Evolutionary conservation across 1,140 invertebrate species (phyloP).

Genomic region (Telenomus remus): DNA sequence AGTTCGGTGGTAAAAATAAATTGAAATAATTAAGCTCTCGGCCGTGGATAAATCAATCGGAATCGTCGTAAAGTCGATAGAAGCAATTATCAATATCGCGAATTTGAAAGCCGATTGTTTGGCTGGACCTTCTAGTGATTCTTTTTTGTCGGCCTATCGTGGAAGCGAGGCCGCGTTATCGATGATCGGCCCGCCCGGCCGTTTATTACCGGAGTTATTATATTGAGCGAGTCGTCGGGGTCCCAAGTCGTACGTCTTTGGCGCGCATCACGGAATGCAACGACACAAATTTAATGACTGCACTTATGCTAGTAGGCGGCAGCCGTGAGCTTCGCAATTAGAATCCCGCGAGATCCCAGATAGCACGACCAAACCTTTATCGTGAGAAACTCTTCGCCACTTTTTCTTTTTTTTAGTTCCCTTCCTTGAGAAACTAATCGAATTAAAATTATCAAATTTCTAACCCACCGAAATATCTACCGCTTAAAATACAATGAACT

Average conservation of each 20-base stretch:
- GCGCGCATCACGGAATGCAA: conserved; percentile 54
- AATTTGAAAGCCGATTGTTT: conserved; percentile 13
- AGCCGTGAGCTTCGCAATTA: conserved; percentile 62
- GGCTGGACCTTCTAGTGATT: not conserved
- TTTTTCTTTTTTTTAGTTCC: conserved; percentile 57
- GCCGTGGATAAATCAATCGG: conserved; percentile 17
- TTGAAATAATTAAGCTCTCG: conserved; percentile 34
- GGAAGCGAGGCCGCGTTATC: conserved; percentile 37
- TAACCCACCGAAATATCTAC: no score
- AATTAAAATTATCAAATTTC: no score
- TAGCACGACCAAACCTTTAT: conserved; percentile 55
- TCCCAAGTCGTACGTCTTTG: conserved; percentile 40
- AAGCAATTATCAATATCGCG: conserved; percentile 14
- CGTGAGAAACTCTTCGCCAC: conserved; percentile 64
- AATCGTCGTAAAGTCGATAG: conserved; percentile 17
- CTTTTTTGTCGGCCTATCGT: conserved; percentile 27
- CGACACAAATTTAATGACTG: conserved; percentile 66
- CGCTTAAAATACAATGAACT: no score
- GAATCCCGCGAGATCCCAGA: conserved; percentile 61
- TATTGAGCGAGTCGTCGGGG: conserved; percentile 34
- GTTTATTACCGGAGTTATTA: conserved; percentile 46
- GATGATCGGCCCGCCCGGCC: conserved; percentile 18
- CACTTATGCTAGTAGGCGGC: conserved; percentile 62
- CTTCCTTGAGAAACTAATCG: conserved; percentile 57
- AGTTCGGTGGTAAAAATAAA: conserved; percentile 31